Percentiles rank a stretch among this genome's conserved stretches.
Evolutionary conservation across 1,140 invertebrate species (phyloP).

Genomic region (Xylocopa sonorina): DNA sequence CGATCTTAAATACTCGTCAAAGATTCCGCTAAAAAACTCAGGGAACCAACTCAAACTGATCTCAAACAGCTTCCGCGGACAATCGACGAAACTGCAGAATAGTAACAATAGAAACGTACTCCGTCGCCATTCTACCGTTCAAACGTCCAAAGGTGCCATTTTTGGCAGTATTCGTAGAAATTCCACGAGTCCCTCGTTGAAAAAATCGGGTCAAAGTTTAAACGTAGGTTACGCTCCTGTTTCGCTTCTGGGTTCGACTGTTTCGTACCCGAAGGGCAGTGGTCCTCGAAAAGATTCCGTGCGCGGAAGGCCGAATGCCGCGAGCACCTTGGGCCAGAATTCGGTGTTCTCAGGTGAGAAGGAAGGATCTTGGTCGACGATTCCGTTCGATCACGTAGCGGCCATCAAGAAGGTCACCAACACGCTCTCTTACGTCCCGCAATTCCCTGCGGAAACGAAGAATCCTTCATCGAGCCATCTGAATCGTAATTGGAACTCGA

Average conservation of each 20-base stretch:
- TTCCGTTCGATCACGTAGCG: conserved; percentile 25
- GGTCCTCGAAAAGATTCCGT: not conserved
- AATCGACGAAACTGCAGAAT: too few species aligned
- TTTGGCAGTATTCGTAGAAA: not conserved
- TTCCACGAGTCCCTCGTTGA: not conserved
- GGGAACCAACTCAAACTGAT: too few species aligned
- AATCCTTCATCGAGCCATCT: not conserved
- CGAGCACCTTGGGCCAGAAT: conserved; percentile 26
- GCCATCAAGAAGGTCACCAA: conserved; percentile 28
- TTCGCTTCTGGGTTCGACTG: not conserved
- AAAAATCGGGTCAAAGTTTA: not conserved
- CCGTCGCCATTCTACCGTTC: not conserved
- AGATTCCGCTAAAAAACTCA: not conserved
- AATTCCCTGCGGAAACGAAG: not conserved
- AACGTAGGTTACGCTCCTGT: not conserved
- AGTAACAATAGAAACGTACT: not conserved
- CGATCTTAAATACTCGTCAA: too few species aligned
- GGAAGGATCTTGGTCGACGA: conserved; percentile 20
- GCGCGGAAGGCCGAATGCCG: not conserved
- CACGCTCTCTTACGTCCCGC: not conserved
- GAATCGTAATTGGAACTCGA: not conserved
- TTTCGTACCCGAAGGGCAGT: not conserved
- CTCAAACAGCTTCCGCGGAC: not conserved
- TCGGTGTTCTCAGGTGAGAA: not conserved
- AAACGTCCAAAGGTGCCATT: too few species aligned